Base-by-base conservation (phyloP, 2,888 invertebrate species). In the Rotaria sp. region DNA sequence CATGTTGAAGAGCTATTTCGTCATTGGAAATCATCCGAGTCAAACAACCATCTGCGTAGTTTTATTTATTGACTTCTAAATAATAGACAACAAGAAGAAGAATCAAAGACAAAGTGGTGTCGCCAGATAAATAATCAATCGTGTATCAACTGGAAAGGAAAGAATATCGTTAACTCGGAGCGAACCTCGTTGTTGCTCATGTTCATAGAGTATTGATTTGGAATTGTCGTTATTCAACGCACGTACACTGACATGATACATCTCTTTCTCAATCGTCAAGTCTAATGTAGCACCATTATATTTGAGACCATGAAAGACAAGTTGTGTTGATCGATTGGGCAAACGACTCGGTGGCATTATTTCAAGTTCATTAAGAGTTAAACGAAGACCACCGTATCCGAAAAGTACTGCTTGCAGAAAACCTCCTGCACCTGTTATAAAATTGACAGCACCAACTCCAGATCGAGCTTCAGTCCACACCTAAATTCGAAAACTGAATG, bases 381-480 rank as follows among this genome's bases (percentile, higher is more conserved):
- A 13, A n/a, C 92, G 88, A 67, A 91, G 85, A 26, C 92, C 92
- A 26, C 89, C 91, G 87, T 92, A 92, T 0, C 92, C 92, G 87
- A 89, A 91, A 5, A 92, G 87, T 38, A 92, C 84, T 3, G 90
- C 89, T 88, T 92, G 92, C 0, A 92, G 89, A 87, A 91, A 92
- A n/a, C 92, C 92, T 10, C 92, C 92, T 90, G 91, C 91, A 18
- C 91, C 92, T 7, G 92, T 91, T 38, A 91, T 90, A 88, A 91
- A 92, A 88, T 92, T 92, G 11, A 90, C 89, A 3, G 90, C 91
- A 11, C 91, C 91, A 30, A 88, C 87, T 11, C 90, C 90, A 84
- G 88, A 88, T 84, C 88, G 88, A 84, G 86, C 88, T 88, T 92
- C 92, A 24, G 91, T 90, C 92, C 92, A 92, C 10, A 92, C 89